Evolutionary conservation across 2,888 invertebrate species (phyloP).

Genomic region (Alloscopus bannaensis): DNA sequence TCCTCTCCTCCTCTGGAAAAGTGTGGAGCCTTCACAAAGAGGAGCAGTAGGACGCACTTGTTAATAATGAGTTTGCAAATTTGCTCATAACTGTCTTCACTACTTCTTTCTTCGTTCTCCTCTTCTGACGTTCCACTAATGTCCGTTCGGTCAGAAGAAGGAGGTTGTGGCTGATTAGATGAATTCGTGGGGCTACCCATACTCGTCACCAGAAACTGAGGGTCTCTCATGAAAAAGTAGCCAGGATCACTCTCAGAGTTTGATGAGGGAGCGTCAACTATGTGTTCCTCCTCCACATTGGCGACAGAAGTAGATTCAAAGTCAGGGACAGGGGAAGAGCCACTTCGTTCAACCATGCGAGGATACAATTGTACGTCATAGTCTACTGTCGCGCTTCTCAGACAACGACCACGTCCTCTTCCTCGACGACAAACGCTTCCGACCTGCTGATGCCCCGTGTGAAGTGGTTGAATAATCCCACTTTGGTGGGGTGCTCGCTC

Average conservation of each 20-base stretch:
- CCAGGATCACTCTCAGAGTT: slow-evolving; percentile 55
- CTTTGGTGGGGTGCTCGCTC: background rate
- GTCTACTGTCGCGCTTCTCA: background rate
- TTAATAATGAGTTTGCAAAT: slow-evolving; percentile 77
- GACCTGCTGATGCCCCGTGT: background rate
- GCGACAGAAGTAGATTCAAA: background rate
- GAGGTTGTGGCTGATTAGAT: slow-evolving; percentile 40
- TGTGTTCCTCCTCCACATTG: background rate
- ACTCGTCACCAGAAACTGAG: background rate
- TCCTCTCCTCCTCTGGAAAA: slow-evolving; percentile 2
- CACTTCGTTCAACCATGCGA: background rate
- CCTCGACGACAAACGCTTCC: slow-evolving; percentile 15
- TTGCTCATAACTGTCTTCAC: slow-evolving; percentile 72
- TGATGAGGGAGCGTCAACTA: background rate
- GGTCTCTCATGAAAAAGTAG: slow-evolving; percentile 65
- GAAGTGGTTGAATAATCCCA: slow-evolving; percentile 5
- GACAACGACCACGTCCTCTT: slow-evolving; percentile 20
- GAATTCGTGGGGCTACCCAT: slow-evolving; percentile 26
- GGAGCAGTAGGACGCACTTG: slow-evolving; percentile 77
- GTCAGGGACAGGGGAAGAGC: background rate
- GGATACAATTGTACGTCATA: slow-evolving; percentile 28
- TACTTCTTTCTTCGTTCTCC: slow-evolving; percentile 50
- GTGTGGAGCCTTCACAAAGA: slow-evolving; percentile 77
- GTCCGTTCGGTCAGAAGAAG: slow-evolving; percentile 37
- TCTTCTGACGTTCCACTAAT: slow-evolving; percentile 59